Evolutionary conservation across 2,888 invertebrate genomes (phyloP).

Genomic region (Thecophora atra): DNA sequence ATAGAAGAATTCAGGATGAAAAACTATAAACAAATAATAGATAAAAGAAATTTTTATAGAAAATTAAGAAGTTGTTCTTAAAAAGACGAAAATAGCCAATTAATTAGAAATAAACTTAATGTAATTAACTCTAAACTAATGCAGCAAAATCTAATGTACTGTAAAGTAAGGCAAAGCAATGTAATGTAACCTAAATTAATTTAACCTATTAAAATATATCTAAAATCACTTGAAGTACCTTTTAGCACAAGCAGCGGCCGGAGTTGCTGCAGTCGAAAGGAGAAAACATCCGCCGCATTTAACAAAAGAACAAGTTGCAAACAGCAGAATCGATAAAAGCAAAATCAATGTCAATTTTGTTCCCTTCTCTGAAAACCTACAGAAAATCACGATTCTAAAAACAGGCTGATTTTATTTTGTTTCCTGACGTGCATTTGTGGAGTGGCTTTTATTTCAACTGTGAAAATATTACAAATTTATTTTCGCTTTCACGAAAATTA

Average conservation of each 20-base stretch:
- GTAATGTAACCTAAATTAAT: constrained; percentile 21
- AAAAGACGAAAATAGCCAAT: constrained; percentile 20
- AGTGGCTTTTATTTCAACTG: too few relatives aligned
- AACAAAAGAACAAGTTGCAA: constrained; percentile 25
- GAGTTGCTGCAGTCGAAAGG: constrained; percentile 11
- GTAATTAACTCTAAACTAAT: not conserved
- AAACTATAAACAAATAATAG: constrained; percentile 35
- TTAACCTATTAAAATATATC: constrained; percentile 38
- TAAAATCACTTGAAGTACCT: constrained; percentile 61
- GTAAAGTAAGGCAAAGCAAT: constrained; percentile 2
- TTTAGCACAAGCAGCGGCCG: constrained; percentile 49
- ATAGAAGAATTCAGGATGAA: constrained; percentile 31
- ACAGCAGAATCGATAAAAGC: not conserved
- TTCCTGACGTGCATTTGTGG: too few relatives aligned
- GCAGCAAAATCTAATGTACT: not conserved
- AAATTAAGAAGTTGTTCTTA: constrained; percentile 39
- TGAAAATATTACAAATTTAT: too few relatives aligned
- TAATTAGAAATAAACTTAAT: not conserved
- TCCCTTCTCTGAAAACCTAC: too few relatives aligned
- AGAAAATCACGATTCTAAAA: too few relatives aligned
- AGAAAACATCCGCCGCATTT: constrained; percentile 26
- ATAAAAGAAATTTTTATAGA: constrained; percentile 46
- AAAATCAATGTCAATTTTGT: too few relatives aligned
- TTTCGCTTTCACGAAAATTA: too few relatives aligned
- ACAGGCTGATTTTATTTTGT: too few relatives aligned